phyloP scores from a whole-genome alignment of 2,113 vertebrate species.

The Pyxicephalus adspersus region DNA sequence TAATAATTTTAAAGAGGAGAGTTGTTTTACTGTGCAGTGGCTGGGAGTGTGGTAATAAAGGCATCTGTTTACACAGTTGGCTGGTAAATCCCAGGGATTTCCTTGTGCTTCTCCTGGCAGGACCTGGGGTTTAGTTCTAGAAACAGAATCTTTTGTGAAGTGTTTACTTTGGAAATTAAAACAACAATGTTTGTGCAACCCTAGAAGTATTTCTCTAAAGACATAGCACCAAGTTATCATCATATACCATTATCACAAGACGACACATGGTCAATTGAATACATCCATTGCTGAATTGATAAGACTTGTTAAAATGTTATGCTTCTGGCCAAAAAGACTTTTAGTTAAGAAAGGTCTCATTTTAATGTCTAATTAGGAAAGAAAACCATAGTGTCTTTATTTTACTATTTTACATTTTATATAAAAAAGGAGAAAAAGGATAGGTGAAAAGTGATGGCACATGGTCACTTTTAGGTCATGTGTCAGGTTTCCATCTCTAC shows the following conservation, averaged over 20 bases:
- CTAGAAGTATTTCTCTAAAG: background rate
- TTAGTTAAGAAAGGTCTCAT: no score
- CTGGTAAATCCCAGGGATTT: constrained; percentile 44
- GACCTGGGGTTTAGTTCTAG: constrained; percentile 44
- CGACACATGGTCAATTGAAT: background rate
- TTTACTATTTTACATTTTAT: no score
- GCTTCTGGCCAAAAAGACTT: no score
- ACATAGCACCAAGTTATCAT: background rate
- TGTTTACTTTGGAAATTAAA: constrained; percentile 41
- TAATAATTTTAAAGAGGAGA: constrained; percentile 12
- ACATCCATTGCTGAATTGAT: background rate
- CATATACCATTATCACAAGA: background rate
- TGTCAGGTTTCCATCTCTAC: no score
- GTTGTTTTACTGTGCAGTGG: background rate
- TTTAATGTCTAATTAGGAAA: no score
- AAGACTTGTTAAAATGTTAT: no score
- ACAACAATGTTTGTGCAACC: constrained; percentile 33
- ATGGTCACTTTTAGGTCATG: no score
- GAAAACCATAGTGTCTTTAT: no score
- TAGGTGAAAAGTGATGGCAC: no score
- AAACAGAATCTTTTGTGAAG: constrained; percentile 31
- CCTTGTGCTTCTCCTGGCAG: constrained; percentile 27
- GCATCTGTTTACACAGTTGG: constrained; percentile 53
- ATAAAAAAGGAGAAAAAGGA: no score
- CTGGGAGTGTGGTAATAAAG: background rate